Conservation (phyloP, 2,797 vertebrate species). For the Xerus rutilus region DNA sequence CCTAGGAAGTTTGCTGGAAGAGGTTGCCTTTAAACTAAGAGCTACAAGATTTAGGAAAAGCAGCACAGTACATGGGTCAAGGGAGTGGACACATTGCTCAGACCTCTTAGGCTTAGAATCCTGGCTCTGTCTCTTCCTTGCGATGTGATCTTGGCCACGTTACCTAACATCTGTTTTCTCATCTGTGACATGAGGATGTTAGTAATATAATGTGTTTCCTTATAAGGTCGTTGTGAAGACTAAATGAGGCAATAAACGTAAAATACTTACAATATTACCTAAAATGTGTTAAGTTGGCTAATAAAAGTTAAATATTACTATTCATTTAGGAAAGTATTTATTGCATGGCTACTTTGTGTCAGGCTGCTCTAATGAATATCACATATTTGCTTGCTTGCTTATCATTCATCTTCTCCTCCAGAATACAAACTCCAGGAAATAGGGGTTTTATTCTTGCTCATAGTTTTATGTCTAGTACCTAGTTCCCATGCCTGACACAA, state of each 20-base stretch:
- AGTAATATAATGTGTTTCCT: neutral
- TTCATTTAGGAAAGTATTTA: neutral
- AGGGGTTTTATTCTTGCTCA: neutral
- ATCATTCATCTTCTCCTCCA: neutral
- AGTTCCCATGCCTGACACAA: neutral
- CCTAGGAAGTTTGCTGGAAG: neutral
- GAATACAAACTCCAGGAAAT: neutral
- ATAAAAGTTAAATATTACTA: neutral
- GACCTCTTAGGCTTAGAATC: neutral
- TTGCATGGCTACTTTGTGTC: neutral
- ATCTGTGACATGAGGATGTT: neutral
- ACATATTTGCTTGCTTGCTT: neutral
- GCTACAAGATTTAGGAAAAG: neutral
- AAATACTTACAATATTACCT: neutral
- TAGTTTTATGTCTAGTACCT: neutral
- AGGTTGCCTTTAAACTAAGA: neutral
- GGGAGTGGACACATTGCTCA: neutral
- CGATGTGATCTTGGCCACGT: neutral
- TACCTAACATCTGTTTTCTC: neutral
- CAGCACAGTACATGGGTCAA: accelerated
- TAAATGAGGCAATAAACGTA: neutral
- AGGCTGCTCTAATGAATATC: neutral
- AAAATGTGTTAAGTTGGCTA: neutral
- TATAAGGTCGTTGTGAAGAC: neutral
- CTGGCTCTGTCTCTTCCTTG: neutral